Conservation (phyloP, 1,140 invertebrate species). For the Leptestheria dahalacensis region DNA sequence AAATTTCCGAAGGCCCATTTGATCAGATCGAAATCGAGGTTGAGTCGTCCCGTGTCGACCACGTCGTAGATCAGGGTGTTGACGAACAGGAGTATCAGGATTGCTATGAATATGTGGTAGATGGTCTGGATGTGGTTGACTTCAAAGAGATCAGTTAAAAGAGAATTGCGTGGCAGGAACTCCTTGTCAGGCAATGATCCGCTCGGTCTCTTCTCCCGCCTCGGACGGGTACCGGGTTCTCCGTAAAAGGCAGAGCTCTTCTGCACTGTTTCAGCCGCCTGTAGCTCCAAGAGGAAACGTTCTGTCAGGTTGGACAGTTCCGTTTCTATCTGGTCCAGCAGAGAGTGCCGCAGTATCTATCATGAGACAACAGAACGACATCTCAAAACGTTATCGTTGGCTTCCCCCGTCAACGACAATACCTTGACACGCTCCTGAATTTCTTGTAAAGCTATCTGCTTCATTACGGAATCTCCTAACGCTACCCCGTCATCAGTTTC, state of each 20-base stretch:
- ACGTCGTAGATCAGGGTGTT: constrained; percentile 56
- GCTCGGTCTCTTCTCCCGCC: constrained; percentile 23
- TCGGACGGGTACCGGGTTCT: not conserved
- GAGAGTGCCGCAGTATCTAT: not conserved
- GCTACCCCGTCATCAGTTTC: not conserved
- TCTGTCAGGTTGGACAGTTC: not conserved
- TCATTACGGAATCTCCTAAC: not conserved
- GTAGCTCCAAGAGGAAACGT: not conserved
- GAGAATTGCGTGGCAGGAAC: constrained; percentile 50
- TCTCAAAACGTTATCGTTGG: too few species aligned
- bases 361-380: not conserved
- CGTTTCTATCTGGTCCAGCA: not conserved
- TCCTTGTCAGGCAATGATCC: constrained; percentile 39
- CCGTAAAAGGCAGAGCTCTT: not conserved
- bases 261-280: not conserved
- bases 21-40: constrained; percentile 38
- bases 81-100: constrained; percentile 54
- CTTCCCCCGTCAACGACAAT: not conserved
- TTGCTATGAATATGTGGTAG: constrained; percentile 68
- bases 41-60: constrained; percentile 45
- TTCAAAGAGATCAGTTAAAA: constrained; percentile 60
- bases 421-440: not conserved
- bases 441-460: not conserved
- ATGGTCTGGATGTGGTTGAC: constrained; percentile 63
- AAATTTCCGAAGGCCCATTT: constrained; percentile 38